Base-by-base conservation (phyloP, 2,888 invertebrate species). In the Phasia obesa region DNA sequence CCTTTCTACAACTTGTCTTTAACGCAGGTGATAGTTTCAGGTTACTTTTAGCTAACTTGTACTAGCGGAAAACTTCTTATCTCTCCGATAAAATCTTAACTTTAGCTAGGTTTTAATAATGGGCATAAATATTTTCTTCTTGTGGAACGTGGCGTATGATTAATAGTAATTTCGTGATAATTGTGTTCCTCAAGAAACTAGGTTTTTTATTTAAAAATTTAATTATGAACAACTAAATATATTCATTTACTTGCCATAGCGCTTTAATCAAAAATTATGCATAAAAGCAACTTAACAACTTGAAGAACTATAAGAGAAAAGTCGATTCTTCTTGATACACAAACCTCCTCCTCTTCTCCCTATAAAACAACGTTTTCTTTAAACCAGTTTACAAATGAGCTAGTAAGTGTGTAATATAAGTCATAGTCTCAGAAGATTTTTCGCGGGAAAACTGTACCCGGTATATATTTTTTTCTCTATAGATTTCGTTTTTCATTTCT, bases 401-500 rank as follows among this genome's bases (percentile, higher is more conserved):
- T 42, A 67, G 21, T 55, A 51, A 60, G 27, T 64, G 73, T 60
- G 71, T 64, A 69, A 55, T 64, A 15, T 6, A 19, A 25, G 17
- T 25, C 17, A 17, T 25, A 15, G 15, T 51, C 51, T 51, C 69
- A 55, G 35, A 49, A 62, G 70, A 71, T 67, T 83, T 83, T 83
- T 75, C 83, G 83, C 83, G 83, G 83, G 83, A 83, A 83, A 83
- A 83, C 83, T 83, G 83, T 83, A 83, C 83, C 83, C 75, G 75
- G 75, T 67, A 49, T 42, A 15, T 70, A 25, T 49, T 57, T 38
- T 27, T 42, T 17, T 27, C 31, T 31, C 5, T 31, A 9, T 31
- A 31, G 31, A 31, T 31, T 60, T 60, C 27, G 4, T 27, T 69
- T 76, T 76, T 15, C 51, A 35, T 55, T 62, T 53, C 38, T 47